phyloP scores from a whole-genome alignment of 2,888 invertebrate species.

The Odontothrips loti region DNA sequence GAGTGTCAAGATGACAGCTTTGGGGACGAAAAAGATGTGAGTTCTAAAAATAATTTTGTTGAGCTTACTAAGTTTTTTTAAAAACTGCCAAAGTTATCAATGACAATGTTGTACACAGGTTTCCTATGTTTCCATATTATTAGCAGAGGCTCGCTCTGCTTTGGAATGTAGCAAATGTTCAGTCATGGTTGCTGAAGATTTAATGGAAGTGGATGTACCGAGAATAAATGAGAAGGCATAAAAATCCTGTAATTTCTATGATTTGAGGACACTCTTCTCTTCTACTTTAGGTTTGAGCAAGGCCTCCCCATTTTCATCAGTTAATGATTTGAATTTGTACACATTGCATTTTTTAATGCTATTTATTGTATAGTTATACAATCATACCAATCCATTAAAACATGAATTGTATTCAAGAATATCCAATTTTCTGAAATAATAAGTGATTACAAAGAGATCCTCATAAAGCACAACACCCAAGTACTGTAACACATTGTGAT shows the following conservation, averaged over 20 bases:
- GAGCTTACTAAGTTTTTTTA: neutral
- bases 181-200: slow-evolving; percentile 33
- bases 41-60: neutral
- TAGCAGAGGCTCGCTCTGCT: slow-evolving; percentile 31
- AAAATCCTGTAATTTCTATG: too few relatives aligned
- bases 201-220: slow-evolving; percentile 32
- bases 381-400: too few relatives aligned
- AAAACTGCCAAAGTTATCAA: neutral
- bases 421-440: neutral
- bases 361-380: neutral
- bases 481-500: neutral
- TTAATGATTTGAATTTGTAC: too few relatives aligned
- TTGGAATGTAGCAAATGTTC: slow-evolving; percentile 29
- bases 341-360: too few relatives aligned
- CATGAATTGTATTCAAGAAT: neutral
- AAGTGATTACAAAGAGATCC: too few relatives aligned
- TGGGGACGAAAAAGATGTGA: neutral
- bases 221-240: neutral
- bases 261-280: too few relatives aligned
- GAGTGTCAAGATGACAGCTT: neutral
- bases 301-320: too few relatives aligned
- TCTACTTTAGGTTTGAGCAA: too few relatives aligned
- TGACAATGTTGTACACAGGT: neutral
- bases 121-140: slow-evolving; percentile 21
- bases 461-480: neutral